Base-by-base conservation (phyloP, 2,797 vertebrate species). In the Aratinga solstitialis region DNA sequence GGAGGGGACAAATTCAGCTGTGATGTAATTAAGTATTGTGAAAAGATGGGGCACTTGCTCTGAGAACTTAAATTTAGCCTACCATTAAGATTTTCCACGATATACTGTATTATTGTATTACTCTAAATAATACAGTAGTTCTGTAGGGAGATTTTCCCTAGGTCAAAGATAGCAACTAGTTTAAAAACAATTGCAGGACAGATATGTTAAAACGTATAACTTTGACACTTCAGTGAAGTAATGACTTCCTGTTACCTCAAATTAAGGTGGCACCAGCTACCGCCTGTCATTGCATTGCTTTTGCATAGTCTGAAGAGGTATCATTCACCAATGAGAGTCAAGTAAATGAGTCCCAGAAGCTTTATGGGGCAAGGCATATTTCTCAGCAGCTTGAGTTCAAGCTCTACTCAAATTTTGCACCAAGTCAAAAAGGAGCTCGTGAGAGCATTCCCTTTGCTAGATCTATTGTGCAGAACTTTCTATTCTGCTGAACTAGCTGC, bases 231-330 rank as follows among this genome's bases (percentile, higher is more conserved):
- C 4, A 75, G 61, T 56, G 43, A 89, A 95, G 24, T 61, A 74
- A 77, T 53, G 42, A 7, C n/a, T 84, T 89, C 34, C 93, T 83
- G 38, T 97, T 96, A 85, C 95, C 81, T 76, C 12, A 47, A 29
- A 27, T 91, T 61, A 63, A 97, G 90, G 95, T 97, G 95, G 93
- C 90, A 95, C 47, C 65, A 93, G 78, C 84, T 93, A 58, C 94
- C 3, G 82, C 96, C 95, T 96, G 93, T 96, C 73, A 68, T 92
- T 96, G 84, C 90, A 90, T 97, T 95, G 74, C 96, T 95, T 93
- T 73, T 38, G n/a, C 58, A 74, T 75, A 95, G 83, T 95, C 95
- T 92, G 95, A 76, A 58, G 67, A 95, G 90, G 94, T 87, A 42
- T 67, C 81, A 24, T 58, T 78, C 93, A 89, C 96, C 95, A 96